Percentiles rank a stretch among this genome's conserved stretches.
These are phyloP conservation scores for Stenichneumon culpator DNA, from an alignment of 2,888 invertebrate genomes.

Conservation along the genomic window DNA sequence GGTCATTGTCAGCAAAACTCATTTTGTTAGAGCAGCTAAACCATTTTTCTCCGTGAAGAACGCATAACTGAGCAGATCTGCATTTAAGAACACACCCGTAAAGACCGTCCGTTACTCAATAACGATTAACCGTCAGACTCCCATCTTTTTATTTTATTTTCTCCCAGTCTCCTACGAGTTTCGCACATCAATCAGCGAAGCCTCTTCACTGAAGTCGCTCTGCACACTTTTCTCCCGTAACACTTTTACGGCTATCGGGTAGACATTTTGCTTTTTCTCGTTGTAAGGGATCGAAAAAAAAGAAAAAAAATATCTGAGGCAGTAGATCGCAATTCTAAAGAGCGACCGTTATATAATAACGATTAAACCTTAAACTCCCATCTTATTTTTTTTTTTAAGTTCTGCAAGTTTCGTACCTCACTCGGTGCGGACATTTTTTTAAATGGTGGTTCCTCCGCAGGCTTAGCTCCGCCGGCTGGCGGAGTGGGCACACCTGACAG, in stretches of 20 bases:
- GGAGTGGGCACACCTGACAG: slow-evolving; percentile 18
- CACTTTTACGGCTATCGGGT: background rate
- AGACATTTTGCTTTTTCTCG: background rate
- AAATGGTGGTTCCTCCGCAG: slow-evolving; percentile 52
- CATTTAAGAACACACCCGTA: no score
- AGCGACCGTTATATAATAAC: slow-evolving; percentile 50
- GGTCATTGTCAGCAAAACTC: no score
- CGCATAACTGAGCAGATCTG: no score
- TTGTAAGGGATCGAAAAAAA: background rate
- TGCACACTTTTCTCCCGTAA: background rate
- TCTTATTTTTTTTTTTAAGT: slow-evolving; percentile 42
- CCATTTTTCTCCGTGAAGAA: no score
- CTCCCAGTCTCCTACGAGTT: no score
- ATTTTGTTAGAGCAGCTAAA: no score
- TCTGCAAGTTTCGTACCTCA: background rate
- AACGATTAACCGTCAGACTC: no score
- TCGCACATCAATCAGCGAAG: no score
- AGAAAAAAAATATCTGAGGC: slow-evolving; percentile 4
- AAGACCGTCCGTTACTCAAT: no score
- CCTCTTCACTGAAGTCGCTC: background rate
- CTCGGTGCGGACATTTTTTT: slow-evolving; percentile 54
- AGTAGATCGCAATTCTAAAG: background rate
- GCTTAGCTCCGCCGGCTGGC: slow-evolving; percentile 34
- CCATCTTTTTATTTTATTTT: no score
- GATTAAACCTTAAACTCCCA: slow-evolving; percentile 35